phyloP scores from a whole-genome alignment of 1,140 invertebrate species.

The Cepaea nemoralis region DNA sequence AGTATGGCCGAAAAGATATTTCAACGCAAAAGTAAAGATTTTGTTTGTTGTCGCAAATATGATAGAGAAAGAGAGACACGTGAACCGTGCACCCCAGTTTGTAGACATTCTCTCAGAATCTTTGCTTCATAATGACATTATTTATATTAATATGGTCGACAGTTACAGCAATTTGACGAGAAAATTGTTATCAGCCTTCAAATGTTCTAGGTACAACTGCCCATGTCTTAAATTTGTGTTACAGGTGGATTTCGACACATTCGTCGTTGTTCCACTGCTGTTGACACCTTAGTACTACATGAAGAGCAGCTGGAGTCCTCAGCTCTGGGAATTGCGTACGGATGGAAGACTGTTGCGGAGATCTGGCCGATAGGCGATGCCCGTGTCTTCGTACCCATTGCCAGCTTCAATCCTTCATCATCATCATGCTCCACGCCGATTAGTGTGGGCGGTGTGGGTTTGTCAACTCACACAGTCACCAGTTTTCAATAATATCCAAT shows the following conservation, averaged over 20 bases:
- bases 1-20: neutral
- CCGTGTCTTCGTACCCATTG: too few relatives aligned
- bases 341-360: too few relatives aligned
- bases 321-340: constrained; percentile 39
- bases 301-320: constrained; percentile 22
- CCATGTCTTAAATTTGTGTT: constrained; percentile 71
- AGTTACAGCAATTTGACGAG: neutral
- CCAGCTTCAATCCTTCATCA: too few relatives aligned
- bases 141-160: neutral
- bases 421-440: too few relatives aligned
- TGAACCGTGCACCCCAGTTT: neutral
- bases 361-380: too few relatives aligned
- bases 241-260: constrained; percentile 75
- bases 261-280: constrained; percentile 69
- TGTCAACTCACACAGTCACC: too few relatives aligned
- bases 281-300: constrained; percentile 41
- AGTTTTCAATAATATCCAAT: too few relatives aligned
- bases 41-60: neutral
- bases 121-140: neutral
- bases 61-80: neutral
- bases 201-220: neutral
- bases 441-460: too few relatives aligned
- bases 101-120: neutral
- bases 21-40: neutral
- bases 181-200: neutral